A percentile compares a stretch with the other conserved stretches of the same genome.
Conservation (phyloP, 2,113 vertebrate species). For the Misgurnus mizolepis region DNA sequence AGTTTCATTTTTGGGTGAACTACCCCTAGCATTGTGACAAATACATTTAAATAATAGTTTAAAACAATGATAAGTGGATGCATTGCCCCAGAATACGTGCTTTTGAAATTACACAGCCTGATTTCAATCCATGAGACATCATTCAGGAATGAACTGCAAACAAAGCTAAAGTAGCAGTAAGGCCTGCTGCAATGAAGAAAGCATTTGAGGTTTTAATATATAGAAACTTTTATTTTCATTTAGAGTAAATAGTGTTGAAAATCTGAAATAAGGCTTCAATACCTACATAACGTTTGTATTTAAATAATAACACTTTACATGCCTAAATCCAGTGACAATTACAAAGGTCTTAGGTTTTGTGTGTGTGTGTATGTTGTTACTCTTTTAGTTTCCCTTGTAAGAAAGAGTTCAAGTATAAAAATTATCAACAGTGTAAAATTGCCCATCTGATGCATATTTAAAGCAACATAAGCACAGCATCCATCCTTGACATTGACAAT, state of each 20-base stretch:
- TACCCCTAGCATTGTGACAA: background rate
- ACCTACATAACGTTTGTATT: conserved; percentile 89
- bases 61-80: background rate
- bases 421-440: conserved; percentile 98
- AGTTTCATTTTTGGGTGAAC: too few relatives aligned
- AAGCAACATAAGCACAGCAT: conserved; percentile 95
- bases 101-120: conserved; percentile 13
- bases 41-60: background rate
- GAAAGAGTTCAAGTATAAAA: conserved; percentile 99
- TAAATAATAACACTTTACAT: conserved; percentile 92
- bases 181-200: conserved; percentile 6
- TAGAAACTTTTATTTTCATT: conserved; percentile 88
- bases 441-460: conserved; percentile 87
- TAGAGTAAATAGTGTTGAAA: conserved; percentile 92
- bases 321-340: conserved; percentile 91
- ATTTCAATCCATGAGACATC: background rate
- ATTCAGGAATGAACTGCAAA: background rate
- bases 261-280: conserved; percentile 90
- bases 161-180: conserved; percentile 53
- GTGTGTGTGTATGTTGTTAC: conserved; percentile 54
- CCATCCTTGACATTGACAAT: conserved; percentile 83
- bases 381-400: conserved; percentile 90
- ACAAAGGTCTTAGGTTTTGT: conserved; percentile 89
- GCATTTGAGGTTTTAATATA: conserved; percentile 64
- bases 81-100: background rate